Evolutionary conservation across 2,797 vertebrate genomes (phyloP).

Genomic region (Huso huso): DNA sequence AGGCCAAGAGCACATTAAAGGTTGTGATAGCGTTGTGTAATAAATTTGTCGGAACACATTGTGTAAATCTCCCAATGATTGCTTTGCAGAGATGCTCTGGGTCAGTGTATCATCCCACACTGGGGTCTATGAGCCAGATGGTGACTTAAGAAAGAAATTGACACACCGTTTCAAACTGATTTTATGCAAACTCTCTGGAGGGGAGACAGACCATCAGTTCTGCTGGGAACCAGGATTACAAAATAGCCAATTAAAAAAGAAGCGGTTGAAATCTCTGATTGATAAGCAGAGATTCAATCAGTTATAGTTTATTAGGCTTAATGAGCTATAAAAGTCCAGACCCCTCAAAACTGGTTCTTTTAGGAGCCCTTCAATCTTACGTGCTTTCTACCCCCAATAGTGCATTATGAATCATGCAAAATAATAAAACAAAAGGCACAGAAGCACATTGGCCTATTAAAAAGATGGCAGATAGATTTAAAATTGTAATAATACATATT

Average conservation of each 20-base stretch:
- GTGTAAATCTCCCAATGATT: conserved; percentile 75
- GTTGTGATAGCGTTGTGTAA: conserved; percentile 65
- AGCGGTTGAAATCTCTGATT: conserved; percentile 88
- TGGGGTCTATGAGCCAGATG: conserved; percentile 93
- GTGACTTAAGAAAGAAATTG: conserved; percentile 92
- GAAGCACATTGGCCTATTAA: background rate
- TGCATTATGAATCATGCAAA: background rate
- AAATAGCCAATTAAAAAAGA: conserved; percentile 98
- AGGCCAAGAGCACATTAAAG: conserved; percentile 59
- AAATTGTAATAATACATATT: no score
- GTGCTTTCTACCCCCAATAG: conserved; percentile 39
- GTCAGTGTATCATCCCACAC: conserved; percentile 75
- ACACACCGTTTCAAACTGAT: conserved; percentile 98
- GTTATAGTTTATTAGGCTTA: conserved; percentile 81
- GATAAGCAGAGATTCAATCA: conserved; percentile 81
- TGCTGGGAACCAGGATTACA: conserved; percentile 98
- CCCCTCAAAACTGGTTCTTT: conserved; percentile 73
- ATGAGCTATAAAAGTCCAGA: conserved; percentile 75
- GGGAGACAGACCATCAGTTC: conserved; percentile 83
- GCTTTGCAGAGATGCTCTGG: conserved; percentile 76
- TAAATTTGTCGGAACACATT: conserved; percentile 77
- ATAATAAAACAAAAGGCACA: no score
- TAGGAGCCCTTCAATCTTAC: conserved; percentile 53
- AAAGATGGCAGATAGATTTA: background rate
- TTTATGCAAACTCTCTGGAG: conserved; percentile 93